Conservation (phyloP, 2,113 vertebrate genomes). For the Crotophaga sulcirostris region DNA sequence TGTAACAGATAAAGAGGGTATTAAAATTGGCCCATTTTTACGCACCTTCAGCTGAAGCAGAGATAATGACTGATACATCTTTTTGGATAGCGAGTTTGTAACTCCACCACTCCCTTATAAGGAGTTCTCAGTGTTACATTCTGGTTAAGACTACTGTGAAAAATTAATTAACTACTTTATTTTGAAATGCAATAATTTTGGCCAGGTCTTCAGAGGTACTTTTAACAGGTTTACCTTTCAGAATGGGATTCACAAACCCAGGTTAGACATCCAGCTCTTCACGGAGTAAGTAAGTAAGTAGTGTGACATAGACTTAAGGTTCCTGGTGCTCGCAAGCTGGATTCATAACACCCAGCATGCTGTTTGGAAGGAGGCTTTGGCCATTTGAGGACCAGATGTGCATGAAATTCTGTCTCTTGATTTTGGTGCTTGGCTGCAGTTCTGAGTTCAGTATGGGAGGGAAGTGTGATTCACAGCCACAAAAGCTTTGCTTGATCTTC, state of each 20-base stretch:
- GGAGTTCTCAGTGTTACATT: neutral
- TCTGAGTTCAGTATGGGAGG: neutral
- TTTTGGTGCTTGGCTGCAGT: neutral
- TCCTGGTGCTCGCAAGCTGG: neutral
- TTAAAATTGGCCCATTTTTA: neutral
- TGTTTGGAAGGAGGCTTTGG: neutral
- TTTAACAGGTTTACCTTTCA: neutral
- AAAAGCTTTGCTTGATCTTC: neutral
- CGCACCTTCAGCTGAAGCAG: neutral
- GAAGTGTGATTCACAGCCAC: conserved; percentile 11
- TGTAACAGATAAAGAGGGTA: neutral
- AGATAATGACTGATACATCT: neutral
- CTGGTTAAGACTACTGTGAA: neutral
- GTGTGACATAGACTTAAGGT: neutral
- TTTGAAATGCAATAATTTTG: neutral
- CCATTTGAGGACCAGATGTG: conserved; percentile 29
- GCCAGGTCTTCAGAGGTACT: neutral
- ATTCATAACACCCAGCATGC: neutral
- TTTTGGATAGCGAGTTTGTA: neutral
- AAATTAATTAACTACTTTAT: neutral
- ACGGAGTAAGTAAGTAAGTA: neutral
- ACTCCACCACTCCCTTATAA: neutral
- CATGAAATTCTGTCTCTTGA: neutral
- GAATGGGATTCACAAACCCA: neutral
- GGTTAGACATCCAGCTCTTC: neutral